Base-by-base conservation (phyloP, 2,797 vertebrate genomes). In the Eidolon dupreanum region DNA sequence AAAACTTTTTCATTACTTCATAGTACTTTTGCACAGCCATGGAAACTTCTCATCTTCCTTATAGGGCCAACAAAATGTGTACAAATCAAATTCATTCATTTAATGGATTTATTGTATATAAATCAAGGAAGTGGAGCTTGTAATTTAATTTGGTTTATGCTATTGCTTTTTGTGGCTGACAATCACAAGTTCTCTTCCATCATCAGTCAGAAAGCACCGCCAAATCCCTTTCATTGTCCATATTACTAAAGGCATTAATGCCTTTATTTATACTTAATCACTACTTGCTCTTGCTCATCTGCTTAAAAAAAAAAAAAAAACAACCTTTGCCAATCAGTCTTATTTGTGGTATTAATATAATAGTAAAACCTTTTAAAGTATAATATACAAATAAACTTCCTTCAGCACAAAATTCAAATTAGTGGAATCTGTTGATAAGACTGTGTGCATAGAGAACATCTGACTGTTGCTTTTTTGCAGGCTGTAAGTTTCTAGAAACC, bases 261-360 rank as follows among this genome's bases (percentile, higher is more conserved):
- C 8, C n/a, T 41, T 89, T 74, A 82, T 88, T 88, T 84, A 95
- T 13, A 26, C 20, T 33, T 89, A 85, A 79, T 28, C n/a, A 75
- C 66, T 81, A 33, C 16, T 74, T 71, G 24, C 38, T 78, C 51
- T 78, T 83, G 19, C 31, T 73, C 53, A 53, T 55, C n/a, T 75
- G 33, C 33, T 53, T 88, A 10, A 46, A 68, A 86, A 55, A 75
- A 41, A 74, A 3, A 3, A 38, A 85, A 41, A 82, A 3, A 8
- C 28, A 68, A 85, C 4, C 28, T 91, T 81, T 78, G 61, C 41
- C 41, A 74, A 33, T 87, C 28, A 66, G 36, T 73, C 51, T 83
- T 88, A 74, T 73, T 92, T 87, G 33, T 96, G 49, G 33, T 33
- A 17, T n/a, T 82, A 84, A 85, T 84, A 79, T 79, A 66, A 78